These are phyloP conservation scores for Clarias pachynema DNA, from an alignment of 2,797 vertebrate genomes.

Conservation along the genomic window DNA sequence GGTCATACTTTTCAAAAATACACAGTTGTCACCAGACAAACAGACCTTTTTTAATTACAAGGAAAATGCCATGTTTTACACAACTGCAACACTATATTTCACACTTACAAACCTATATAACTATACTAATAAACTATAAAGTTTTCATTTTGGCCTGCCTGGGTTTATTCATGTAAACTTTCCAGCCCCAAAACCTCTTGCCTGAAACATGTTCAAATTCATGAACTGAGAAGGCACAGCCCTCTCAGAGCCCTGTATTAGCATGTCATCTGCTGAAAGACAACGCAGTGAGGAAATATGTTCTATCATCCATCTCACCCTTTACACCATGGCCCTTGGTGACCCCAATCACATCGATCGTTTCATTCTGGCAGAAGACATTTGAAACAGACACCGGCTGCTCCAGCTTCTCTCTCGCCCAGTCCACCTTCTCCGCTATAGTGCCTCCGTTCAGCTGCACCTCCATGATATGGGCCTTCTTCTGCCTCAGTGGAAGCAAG, in stretches of 20 bases:
- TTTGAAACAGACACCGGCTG: slow-evolving; percentile 81
- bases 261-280: not conserved
- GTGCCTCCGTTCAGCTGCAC: slow-evolving; percentile 92
- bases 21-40: not conserved
- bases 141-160: not conserved
- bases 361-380: slow-evolving; percentile 87
- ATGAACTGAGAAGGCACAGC: not conserved
- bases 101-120: not conserved
- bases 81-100: not conserved
- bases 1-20: not conserved
- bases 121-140: too few relatives aligned
- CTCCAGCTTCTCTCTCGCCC: slow-evolving; percentile 88
- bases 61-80: too few relatives aligned
- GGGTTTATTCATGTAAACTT: not conserved
- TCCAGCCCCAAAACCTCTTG: not conserved
- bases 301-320: slow-evolving; percentile 71
- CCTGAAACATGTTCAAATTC: not conserved
- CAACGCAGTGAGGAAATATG: not conserved
- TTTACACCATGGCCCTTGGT: slow-evolving; percentile 91
- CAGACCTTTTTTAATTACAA: too few relatives aligned
- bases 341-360: slow-evolving; percentile 92
- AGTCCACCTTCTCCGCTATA: slow-evolving; percentile 89
- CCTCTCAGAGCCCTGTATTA: not conserved
- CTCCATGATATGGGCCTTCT: slow-evolving; percentile 94
- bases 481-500: slow-evolving; percentile 85